Base-by-base conservation (phyloP, 2,113 vertebrate genomes). In the Mirza zaza region DNA sequence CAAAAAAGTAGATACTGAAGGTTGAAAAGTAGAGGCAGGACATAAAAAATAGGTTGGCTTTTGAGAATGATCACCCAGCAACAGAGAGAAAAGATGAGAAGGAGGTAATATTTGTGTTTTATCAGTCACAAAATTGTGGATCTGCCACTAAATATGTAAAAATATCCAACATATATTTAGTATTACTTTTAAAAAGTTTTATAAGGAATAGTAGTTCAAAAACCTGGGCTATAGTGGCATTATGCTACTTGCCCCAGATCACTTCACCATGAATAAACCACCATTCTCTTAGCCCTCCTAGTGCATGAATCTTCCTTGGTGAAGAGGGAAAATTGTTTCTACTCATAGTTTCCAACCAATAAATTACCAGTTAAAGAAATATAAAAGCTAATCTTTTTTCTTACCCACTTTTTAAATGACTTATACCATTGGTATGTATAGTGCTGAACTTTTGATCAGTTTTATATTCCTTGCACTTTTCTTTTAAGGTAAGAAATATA, bases 221-320 rank as follows among this genome's bases (percentile, higher is more conserved):
- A 95, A 32, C 15, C 65, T 7, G 36, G 5, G 32, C 21, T 67
- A 25, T 5, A 6, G 14, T 11, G 10, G 7, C 27, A 27, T 55
- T 76, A 76, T 32, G 14, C 14, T 55, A 25, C 42, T 17, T 76
- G 52, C 1, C 23, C 12, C 23, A 57, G 59, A 68, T 27, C 13
- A 5, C 57, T n/a, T 73, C 8, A 36, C 34, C 11, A 68, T 6
- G 6, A 8, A 50, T 11, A 5, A 1, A 21, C 8, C 8, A 11
- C 10, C 18, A 8, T 14, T 34, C 32, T 9, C 3, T 34, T 27
- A 17, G 29, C 3, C 21, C 17, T 87, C 21, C 4, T 7, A 25
- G 13, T 10, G 1, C 8, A 32, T n/a, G n/a, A 34, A 0, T 2
- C 6, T 2, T 27, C 25, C 29, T 8, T 55, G 18, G 13, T 12